Percentiles rank a stretch among this genome's conserved stretches.
These are phyloP conservation scores for Nebria brevicollis DNA, from an alignment of 2,888 invertebrate genomes.

Conservation along the genomic window DNA sequence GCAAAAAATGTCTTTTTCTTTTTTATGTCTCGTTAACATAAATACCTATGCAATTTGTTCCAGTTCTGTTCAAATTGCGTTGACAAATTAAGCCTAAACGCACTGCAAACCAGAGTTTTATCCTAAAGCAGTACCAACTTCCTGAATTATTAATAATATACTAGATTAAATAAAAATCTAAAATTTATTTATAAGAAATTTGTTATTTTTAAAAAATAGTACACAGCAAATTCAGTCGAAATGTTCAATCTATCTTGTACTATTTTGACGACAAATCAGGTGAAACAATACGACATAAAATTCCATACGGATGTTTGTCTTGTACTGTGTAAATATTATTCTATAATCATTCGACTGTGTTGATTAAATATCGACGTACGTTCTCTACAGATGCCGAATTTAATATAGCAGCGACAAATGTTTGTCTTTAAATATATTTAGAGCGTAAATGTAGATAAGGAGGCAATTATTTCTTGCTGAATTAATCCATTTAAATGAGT, in stretches of 20 bases:
- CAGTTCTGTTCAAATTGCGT: background rate
- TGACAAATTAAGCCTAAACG: background rate
- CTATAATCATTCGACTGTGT: background rate
- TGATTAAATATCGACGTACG: background rate
- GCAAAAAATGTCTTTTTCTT: background rate
- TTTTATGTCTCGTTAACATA: background rate
- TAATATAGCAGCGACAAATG: background rate
- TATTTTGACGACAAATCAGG: background rate
- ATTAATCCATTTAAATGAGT: too few species aligned
- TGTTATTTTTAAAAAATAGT: too few species aligned
- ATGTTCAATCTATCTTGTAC: background rate
- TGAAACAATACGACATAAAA: background rate
- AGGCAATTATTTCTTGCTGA: too few species aligned
- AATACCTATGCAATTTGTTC: too few species aligned
- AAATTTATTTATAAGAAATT: too few species aligned
- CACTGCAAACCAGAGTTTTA: too few species aligned
- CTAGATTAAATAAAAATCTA: too few species aligned
- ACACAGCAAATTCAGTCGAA: background rate
- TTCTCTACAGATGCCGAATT: background rate
- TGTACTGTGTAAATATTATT: background rate
- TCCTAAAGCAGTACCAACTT: too few species aligned
- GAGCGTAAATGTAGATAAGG: background rate
- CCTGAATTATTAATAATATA: too few species aligned
- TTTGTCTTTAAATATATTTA: background rate
- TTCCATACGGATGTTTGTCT: background rate